Base-by-base conservation (phyloP, 2,888 invertebrate genomes). In the Pherbina coryleti region DNA sequence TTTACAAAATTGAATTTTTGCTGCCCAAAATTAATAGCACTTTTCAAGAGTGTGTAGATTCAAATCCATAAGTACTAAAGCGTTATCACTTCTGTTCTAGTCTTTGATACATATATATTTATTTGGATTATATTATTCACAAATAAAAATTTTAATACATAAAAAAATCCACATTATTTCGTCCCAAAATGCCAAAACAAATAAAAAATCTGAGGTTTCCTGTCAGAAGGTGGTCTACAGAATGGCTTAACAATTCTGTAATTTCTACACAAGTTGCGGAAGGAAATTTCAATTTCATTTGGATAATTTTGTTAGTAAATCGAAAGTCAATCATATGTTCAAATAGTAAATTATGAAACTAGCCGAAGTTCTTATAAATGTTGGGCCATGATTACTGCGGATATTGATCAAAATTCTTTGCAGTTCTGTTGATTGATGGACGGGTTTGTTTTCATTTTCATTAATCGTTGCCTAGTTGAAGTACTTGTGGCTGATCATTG, bases 381-480 rank as follows among this genome's bases (percentile, higher is more conserved):
- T 19, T 55, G 22, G 14, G 9, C 57, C 22, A 7, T 55, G 55
- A 22, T 22, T 22, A 9, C 25, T 80, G 83, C 86, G 87, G 84
- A 86, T 86, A 85, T 83, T 84, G 83, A 84, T 85, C 85, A 86
- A 86, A 88, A 86, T 82, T 86, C 83, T 77, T 80, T 84, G 85
- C 85, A 85, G 84, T 87, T 85, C 81, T 74, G 77, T 80, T 83
- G 87, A 87, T 83, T 86, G 86, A 86, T 83, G 85, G 84, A 87
- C 87, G 83, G 77, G 53, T 25, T 62, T 79, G 77, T 79, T 79
- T 79, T 49, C 44, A 49, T 79, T 75, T 28, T 76, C 53, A 75
- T 80, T 72, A n/a, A 62, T 44, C 67, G 67, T 67, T 37, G 14
- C 44, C n/a, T 19, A 37, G 37, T 37, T 37, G n/a, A 37, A 67